A percentile compares a stretch with the other conserved stretches of the same genome.
Conservation (phyloP, 2,888 invertebrate genomes). For the Trachelus stipa region DNA sequence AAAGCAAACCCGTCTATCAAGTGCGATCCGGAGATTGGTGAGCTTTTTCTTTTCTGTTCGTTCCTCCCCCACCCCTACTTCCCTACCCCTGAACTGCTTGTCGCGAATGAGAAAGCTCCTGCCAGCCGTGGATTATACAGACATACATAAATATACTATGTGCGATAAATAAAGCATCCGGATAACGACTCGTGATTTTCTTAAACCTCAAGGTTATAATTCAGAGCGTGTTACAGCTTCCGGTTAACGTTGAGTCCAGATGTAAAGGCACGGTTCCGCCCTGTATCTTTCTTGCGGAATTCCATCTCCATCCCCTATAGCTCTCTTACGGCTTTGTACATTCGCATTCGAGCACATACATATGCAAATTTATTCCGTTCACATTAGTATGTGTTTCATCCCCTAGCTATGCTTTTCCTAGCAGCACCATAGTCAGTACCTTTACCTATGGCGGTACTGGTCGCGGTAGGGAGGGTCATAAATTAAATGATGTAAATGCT, state of each 20-base stretch:
- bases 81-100: not conserved
- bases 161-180: not conserved
- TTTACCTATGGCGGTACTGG: constrained; percentile 20
- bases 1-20: not conserved
- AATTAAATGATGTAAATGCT: constrained; percentile 67
- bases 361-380: constrained; percentile 65
- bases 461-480: constrained; percentile 56
- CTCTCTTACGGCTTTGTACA: constrained; percentile 28
- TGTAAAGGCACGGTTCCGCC: not conserved
- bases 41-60: not conserved
- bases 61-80: not conserved
- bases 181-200: not conserved
- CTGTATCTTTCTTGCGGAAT: not conserved
- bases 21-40: not conserved
- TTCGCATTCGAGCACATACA: constrained; percentile 60
- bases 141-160: not conserved
- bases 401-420: constrained; percentile 18
- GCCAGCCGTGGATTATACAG: not conserved
- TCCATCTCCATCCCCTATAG: not conserved
- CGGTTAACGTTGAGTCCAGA: not conserved
- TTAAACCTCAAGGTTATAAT: not conserved
- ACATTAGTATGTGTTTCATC: constrained; percentile 55
- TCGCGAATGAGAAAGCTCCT: not conserved
- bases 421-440: not conserved
- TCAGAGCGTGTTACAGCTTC: not conserved